Evolutionary conservation across 2,888 invertebrate species (phyloP).

Genomic region (Drosophila acutilabella): DNA sequence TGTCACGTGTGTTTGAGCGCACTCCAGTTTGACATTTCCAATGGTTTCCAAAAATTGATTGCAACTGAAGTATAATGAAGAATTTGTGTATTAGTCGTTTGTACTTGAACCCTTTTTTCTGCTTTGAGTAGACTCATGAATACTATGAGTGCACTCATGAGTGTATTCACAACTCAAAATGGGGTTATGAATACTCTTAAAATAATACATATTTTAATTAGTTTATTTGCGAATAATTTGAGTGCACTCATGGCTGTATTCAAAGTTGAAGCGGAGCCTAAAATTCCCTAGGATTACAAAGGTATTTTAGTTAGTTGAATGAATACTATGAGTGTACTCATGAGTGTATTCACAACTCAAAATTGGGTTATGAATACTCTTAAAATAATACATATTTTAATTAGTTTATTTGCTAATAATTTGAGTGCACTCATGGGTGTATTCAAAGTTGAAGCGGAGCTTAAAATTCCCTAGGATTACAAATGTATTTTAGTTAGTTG

Average conservation of each 20-base stretch:
- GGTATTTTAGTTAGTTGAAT: not conserved
- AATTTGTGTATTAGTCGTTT: not conserved
- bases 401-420: not conserved
- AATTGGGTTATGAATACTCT: not conserved
- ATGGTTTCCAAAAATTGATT: slow-evolving; percentile 8
- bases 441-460: not conserved
- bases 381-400: not conserved
- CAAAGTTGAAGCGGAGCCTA: not conserved
- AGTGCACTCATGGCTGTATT: slow-evolving; percentile 1
- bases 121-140: slow-evolving; percentile 8
- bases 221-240: not conserved
- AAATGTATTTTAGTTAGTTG: too few relatives aligned
- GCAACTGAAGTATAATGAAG: slow-evolving; percentile 1
- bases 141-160: slow-evolving; percentile 8
- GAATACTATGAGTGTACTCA: not conserved
- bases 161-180: not conserved
- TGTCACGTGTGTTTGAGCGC: slow-evolving; percentile 25
- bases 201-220: not conserved
- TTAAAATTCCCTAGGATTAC: too few relatives aligned
- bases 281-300: not conserved
- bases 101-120: slow-evolving; percentile 1
- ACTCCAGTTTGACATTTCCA: slow-evolving; percentile 13
- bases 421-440: not conserved
- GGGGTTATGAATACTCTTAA: not conserved
- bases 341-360: not conserved